Evolutionary conservation across 1,140 invertebrate species (phyloP).

Genomic region (Drosophila sp.): DNA sequence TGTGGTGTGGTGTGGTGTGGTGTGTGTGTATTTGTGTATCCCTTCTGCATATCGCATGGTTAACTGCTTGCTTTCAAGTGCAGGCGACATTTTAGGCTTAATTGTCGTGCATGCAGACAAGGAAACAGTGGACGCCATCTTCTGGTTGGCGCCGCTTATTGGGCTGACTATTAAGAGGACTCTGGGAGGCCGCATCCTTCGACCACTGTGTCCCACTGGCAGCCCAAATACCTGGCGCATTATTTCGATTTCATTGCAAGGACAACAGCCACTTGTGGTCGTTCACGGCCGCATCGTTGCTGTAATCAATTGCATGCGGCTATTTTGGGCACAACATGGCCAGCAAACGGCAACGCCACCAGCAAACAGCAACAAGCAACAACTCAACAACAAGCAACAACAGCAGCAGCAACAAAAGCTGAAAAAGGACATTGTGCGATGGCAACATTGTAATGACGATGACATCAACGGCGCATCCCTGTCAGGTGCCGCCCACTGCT

Average conservation of each 20-base stretch:
- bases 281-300: constrained; percentile 44
- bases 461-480: constrained; percentile 12
- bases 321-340: constrained; percentile 44
- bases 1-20: too few species aligned
- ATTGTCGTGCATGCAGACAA: constrained; percentile 24
- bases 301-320: constrained; percentile 61
- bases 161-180: constrained; percentile 22
- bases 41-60: constrained; percentile 1
- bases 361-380: neutral
- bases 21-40: neutral
- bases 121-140: constrained; percentile 34
- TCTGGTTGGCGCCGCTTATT: constrained; percentile 9
- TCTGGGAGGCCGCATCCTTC: neutral
- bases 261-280: constrained; percentile 44
- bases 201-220: neutral
- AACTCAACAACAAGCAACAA: neutral
- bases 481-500: constrained; percentile 11
- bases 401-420: constrained; percentile 2
- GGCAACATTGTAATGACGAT: constrained; percentile 31
- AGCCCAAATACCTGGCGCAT: constrained; percentile 40
- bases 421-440: constrained; percentile 20
- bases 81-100: constrained; percentile 49
- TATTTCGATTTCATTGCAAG: constrained; percentile 50
- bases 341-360: constrained; percentile 7
- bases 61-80: neutral